These are phyloP conservation scores for Seriola quinqueradiata DNA, from an alignment of 2,113 vertebrate genomes.

Conservation along the genomic window DNA sequence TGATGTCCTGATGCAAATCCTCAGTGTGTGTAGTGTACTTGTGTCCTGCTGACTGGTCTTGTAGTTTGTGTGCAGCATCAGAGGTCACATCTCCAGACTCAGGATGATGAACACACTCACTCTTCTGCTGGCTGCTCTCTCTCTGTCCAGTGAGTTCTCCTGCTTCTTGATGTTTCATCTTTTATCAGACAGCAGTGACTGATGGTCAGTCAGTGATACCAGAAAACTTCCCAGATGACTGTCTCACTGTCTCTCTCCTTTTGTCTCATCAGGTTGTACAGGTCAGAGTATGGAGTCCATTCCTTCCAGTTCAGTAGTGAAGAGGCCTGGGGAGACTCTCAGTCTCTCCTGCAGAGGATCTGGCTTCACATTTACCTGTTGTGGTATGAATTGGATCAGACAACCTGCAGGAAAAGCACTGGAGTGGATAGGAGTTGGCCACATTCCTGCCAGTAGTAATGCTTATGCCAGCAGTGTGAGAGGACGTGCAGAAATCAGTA, in stretches of 20 bases:
- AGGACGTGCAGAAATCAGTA: neutral
- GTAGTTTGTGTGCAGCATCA: neutral
- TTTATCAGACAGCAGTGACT: neutral
- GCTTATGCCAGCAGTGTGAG: neutral
- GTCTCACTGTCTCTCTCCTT: no score
- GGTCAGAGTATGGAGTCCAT: slow-evolving; percentile 31
- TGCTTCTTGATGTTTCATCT: neutral
- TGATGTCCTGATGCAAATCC: no score
- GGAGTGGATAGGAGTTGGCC: no score
- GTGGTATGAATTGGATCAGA: neutral
- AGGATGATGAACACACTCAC: slow-evolving; percentile 34
- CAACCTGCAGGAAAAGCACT: neutral
- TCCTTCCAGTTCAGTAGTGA: slow-evolving; percentile 15
- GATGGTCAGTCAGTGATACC: neutral
- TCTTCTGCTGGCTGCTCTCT: slow-evolving; percentile 34
- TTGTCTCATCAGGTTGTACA: no score
- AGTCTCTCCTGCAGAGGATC: slow-evolving; percentile 59
- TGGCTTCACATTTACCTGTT: neutral
- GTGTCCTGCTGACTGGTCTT: no score
- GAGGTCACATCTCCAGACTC: slow-evolving; percentile 26
- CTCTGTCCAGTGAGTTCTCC: slow-evolving; percentile 33
- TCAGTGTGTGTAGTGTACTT: no score
- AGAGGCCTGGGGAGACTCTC: slow-evolving; percentile 43
- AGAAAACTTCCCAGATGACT: no score
- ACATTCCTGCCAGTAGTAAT: no score